Conservation (phyloP, 2,113 vertebrate species). For the Centropus bengalensis region DNA sequence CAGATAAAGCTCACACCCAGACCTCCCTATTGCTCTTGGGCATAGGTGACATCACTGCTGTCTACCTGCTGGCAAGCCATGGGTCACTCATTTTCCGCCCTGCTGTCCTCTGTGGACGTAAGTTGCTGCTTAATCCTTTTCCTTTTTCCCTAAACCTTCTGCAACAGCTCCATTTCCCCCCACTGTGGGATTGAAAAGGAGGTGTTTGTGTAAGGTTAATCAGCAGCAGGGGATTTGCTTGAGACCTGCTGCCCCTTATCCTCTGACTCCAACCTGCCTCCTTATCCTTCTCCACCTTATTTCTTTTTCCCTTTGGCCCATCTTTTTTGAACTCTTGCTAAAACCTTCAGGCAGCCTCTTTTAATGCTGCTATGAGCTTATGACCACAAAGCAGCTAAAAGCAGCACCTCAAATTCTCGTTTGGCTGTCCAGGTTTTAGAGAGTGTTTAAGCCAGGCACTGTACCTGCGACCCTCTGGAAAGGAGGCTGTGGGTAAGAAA, state of each 20-base stretch:
- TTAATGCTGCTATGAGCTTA: rapidly evolving
- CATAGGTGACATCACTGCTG: not conserved
- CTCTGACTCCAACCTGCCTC: not conserved
- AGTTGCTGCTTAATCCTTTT: not conserved
- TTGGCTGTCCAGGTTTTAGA: not conserved
- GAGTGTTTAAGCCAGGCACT: not conserved
- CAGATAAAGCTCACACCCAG: not conserved
- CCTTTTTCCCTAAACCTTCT: not conserved
- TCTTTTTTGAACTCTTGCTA: not conserved
- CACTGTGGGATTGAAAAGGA: rapidly evolving
- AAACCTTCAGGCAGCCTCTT: not conserved
- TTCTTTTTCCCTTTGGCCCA: not conserved
- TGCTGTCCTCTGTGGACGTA: not conserved
- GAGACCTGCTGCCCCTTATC: not conserved
- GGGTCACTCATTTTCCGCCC: not conserved
- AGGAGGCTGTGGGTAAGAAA: not conserved
- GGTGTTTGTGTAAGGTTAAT: not conserved
- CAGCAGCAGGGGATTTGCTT: not conserved
- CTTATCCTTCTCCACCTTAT: not conserved
- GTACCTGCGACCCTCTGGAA: not conserved
- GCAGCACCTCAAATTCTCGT: not conserved
- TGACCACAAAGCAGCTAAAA: not conserved
- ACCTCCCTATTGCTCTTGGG: not conserved
- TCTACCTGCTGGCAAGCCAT: not conserved
- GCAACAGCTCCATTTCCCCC: not conserved